Evolutionary conservation across 2,888 invertebrate genomes (phyloP).

Genomic region (Coelinius sp.): DNA sequence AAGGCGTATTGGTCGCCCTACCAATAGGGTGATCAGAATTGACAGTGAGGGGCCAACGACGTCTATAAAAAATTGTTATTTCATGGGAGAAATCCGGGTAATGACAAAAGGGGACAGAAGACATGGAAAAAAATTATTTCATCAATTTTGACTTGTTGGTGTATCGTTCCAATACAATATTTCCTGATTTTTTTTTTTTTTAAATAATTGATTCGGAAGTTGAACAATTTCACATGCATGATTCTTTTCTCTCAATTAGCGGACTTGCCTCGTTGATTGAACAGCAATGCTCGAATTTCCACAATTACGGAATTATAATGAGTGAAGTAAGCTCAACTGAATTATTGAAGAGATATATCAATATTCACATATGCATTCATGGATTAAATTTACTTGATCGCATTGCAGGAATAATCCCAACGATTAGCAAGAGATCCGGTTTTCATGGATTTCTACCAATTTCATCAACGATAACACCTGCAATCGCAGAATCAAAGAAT

Average conservation of each 20-base stretch:
- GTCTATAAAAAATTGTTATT: neutral
- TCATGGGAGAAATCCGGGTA: neutral
- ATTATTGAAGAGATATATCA: too few species aligned
- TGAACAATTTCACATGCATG: too few species aligned
- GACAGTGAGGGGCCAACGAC: neutral
- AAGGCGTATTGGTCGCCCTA: neutral
- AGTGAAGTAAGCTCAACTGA: too few species aligned
- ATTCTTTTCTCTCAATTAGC: too few species aligned
- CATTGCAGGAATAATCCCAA: neutral
- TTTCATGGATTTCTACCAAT: neutral
- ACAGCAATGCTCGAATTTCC: too few species aligned
- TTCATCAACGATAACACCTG: neutral
- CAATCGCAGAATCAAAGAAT: neutral
- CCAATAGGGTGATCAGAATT: neutral
- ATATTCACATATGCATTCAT: neutral
- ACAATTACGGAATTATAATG: too few species aligned
- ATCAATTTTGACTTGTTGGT: too few species aligned
- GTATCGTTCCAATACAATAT: too few species aligned
- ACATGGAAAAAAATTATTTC: neutral
- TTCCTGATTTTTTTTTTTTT: too few species aligned
- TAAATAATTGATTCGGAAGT: too few species aligned
- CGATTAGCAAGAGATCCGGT: neutral
- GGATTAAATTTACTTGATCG: neutral
- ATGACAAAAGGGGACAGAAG: neutral
- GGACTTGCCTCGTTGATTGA: too few species aligned